Evolutionary conservation across 1,140 invertebrate genomes (phyloP).

Genomic region (Brachionus koreanus): DNA sequence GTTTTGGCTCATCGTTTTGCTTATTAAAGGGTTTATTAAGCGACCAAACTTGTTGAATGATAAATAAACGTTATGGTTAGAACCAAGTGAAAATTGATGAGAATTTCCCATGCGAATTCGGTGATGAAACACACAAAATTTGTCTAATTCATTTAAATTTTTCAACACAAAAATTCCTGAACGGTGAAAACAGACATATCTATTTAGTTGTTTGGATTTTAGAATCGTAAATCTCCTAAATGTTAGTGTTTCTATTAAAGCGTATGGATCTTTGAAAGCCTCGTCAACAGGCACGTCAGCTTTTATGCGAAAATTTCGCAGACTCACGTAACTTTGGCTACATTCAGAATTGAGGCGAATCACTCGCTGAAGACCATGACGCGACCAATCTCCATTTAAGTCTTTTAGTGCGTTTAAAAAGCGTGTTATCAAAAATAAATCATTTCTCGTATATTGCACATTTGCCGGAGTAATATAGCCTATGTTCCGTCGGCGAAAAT

Average conservation of each 20-base stretch:
- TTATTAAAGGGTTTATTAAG: not conserved
- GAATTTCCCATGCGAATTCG: not conserved
- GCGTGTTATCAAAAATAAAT: not conserved
- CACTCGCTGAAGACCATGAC: slow-evolving; percentile 25
- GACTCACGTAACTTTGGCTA: slow-evolving; percentile 32
- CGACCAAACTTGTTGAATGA: slow-evolving; percentile 41
- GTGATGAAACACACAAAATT: slow-evolving; percentile 20
- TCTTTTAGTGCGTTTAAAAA: slow-evolving; percentile 35
- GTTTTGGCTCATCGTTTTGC: not conserved
- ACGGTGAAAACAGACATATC: slow-evolving; percentile 11
- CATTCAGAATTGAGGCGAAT: slow-evolving; percentile 23
- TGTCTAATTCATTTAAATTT: slow-evolving; percentile 8
- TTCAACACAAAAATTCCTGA: slow-evolving; percentile 25
- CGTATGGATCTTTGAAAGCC: slow-evolving; percentile 37
- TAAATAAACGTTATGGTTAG: not conserved
- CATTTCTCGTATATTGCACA: not conserved
- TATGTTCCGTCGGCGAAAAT: not conserved
- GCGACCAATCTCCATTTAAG: slow-evolving; percentile 33
- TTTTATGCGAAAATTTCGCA: slow-evolving; percentile 6
- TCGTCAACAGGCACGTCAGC: slow-evolving; percentile 33
- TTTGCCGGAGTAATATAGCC: not conserved
- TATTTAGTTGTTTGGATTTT: slow-evolving; percentile 23
- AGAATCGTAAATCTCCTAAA: not conserved
- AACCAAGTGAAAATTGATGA: not conserved
- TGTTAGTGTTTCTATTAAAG: slow-evolving; percentile 22